phyloP scores from a whole-genome alignment of 2,113 vertebrate genomes.

The Puntigrus tetrazona region DNA sequence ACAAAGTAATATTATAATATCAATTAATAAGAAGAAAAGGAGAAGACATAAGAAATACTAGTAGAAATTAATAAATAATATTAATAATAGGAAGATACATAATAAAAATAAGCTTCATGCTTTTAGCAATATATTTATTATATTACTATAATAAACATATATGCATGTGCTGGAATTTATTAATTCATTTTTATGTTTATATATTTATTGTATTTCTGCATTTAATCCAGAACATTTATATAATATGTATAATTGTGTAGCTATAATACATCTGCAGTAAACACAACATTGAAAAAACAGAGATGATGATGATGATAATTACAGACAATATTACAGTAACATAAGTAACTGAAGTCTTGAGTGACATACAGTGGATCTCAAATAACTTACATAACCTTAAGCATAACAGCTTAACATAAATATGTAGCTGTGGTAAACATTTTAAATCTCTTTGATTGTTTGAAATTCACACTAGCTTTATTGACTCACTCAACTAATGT shows the following conservation, averaged over 20 bases:
- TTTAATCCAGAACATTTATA: not conserved
- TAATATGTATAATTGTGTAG: not conserved
- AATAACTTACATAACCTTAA: no score
- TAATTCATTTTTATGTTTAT: not conserved
- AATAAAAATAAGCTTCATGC: not conserved
- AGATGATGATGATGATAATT: not conserved
- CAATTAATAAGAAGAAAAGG: no score
- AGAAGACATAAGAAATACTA: no score
- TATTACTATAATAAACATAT: no score
- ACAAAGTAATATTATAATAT: not conserved
- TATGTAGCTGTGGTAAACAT: not conserved
- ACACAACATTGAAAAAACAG: not conserved
- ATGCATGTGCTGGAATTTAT: not conserved
- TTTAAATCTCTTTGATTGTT: not conserved
- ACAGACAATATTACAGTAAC: not conserved
- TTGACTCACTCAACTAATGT: not conserved
- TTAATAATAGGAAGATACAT: not conserved
- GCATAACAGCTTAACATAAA: not conserved
- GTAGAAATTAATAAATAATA: not conserved
- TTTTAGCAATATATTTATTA: not conserved
- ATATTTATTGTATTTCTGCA: not conserved
- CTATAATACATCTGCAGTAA: no score
- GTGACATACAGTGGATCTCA: not conserved
- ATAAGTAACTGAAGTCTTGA: not conserved
- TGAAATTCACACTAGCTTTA: constrained; percentile 6